Evolutionary conservation across 2,888 invertebrate species (phyloP).

Genomic region (Amphipoea oculea): DNA sequence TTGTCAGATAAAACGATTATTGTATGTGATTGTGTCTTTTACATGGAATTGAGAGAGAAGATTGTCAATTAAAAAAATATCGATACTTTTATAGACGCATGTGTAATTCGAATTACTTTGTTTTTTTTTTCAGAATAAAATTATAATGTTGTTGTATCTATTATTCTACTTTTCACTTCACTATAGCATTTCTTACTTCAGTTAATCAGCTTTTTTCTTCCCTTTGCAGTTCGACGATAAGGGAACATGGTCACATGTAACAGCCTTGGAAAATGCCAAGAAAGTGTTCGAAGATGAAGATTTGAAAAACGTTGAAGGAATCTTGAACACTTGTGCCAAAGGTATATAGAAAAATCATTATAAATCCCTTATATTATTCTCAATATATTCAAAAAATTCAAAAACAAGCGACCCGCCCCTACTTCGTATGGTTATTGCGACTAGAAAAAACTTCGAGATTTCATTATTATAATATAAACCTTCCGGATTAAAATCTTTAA

Average conservation of each 20-base stretch:
- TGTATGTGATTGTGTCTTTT: neutral
- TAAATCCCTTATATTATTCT: neutral
- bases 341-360: constrained; percentile 30
- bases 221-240: constrained; percentile 76
- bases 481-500: neutral
- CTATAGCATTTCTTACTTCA: neutral
- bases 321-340: constrained; percentile 65
- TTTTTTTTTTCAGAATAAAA: neutral
- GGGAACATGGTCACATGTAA: constrained; percentile 73
- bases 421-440: no score
- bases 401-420: no score
- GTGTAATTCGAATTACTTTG: neutral
- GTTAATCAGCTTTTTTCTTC: neutral
- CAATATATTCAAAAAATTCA: neutral
- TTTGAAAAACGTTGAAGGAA: constrained; percentile 72
- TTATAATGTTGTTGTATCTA: neutral
- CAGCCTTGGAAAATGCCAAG: constrained; percentile 73
- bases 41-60: neutral
- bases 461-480: neutral
- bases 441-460: neutral
- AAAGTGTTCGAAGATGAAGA: constrained; percentile 76
- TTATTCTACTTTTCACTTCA: neutral
- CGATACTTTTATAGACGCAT: neutral
- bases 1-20: neutral
- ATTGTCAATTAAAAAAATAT: neutral